phyloP scores from a whole-genome alignment of 2,888 invertebrate species.

The Camptogramma bilineatum region DNA sequence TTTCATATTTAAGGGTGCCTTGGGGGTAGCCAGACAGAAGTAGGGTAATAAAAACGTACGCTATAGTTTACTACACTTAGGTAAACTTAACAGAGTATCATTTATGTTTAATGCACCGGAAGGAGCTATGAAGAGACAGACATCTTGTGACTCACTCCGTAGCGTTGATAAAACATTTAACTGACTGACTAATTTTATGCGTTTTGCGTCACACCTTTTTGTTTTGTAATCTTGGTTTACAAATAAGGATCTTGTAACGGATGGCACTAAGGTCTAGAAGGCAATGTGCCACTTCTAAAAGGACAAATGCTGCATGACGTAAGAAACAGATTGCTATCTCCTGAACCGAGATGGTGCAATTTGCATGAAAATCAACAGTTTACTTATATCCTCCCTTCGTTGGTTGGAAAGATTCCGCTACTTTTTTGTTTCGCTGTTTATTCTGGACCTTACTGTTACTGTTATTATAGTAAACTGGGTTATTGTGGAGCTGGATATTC shows the following conservation, averaged over 20 bases:
- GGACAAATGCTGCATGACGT: constrained; percentile 5
- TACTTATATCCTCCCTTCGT: constrained; percentile 36
- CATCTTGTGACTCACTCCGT: constrained; percentile 1
- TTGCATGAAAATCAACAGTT: constrained; percentile 44
- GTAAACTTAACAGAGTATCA: neutral
- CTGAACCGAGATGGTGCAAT: constrained; percentile 31
- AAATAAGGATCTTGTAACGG: neutral
- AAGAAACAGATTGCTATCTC: constrained; percentile 22
- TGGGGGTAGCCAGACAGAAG: neutral
- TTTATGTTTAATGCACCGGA: neutral
- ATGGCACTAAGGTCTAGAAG: neutral
- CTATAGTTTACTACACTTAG: neutral
- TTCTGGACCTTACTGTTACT: constrained; percentile 29
- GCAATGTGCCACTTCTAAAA: neutral
- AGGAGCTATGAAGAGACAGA: neutral
- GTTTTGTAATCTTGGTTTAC: neutral
- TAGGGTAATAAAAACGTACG: neutral
- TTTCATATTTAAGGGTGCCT: neutral
- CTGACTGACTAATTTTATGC: constrained; percentile 16
- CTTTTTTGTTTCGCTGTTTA: constrained; percentile 29
- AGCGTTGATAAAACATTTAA: constrained; percentile 3
- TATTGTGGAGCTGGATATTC: neutral
- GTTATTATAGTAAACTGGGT: constrained; percentile 27
- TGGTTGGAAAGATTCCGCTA: constrained; percentile 37
- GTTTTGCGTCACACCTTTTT: neutral